phyloP scores from a whole-genome alignment of 2,797 vertebrate species.

The Leptodactylus fallax region DNA sequence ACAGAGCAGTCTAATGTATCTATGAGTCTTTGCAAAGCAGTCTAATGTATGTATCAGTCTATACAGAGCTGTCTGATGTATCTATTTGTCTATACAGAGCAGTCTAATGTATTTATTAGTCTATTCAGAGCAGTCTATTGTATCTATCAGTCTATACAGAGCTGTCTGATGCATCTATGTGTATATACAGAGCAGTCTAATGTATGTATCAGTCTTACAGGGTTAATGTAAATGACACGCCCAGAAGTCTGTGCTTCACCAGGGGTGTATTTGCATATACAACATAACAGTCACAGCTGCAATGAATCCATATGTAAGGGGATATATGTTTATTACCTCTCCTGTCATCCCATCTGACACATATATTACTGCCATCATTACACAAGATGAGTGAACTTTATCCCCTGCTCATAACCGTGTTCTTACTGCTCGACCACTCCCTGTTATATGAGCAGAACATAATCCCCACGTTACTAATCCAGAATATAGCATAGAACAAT shows the following conservation, averaged over 20 bases:
- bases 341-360: background rate
- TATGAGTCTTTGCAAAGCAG: background rate
- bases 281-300: background rate
- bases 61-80: background rate
- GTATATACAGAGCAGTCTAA: background rate
- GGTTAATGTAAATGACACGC: background rate
- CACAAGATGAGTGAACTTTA: conserved; percentile 1
- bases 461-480: background rate
- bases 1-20: background rate
- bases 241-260: background rate
- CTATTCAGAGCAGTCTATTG: background rate
- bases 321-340: background rate
- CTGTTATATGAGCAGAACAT: conserved; percentile 13
- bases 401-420: background rate
- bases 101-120: background rate
- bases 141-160: background rate
- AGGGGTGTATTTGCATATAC: background rate
- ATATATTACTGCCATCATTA: conserved; percentile 13
- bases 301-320: background rate
- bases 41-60: background rate
- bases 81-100: background rate
- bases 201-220: background rate
- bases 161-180: background rate
- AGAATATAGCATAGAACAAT: conserved; percentile 2
- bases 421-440: background rate